A percentile compares a stretch with the other conserved stretches of the same genome.
Evolutionary conservation across 2,888 invertebrate genomes (phyloP).

Genomic region (Xanthia togata): DNA sequence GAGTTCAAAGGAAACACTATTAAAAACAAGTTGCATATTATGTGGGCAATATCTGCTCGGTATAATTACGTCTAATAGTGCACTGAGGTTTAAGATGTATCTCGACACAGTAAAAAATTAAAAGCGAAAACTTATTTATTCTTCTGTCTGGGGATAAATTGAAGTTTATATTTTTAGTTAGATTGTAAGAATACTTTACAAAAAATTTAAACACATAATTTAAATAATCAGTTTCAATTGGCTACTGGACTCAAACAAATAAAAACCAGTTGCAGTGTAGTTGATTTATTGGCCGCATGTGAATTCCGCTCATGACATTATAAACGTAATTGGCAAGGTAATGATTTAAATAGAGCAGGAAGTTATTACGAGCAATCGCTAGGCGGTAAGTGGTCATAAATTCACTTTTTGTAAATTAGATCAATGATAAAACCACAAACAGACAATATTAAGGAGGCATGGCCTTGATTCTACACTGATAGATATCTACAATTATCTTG

Average conservation of each 20-base stretch:
- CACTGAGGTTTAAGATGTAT: constrained; percentile 33
- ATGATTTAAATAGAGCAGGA: constrained; percentile 68
- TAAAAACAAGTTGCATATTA: constrained; percentile 59
- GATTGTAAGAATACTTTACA: background rate
- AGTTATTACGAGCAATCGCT: constrained; percentile 54
- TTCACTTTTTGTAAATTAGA: constrained; percentile 56
- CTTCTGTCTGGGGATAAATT: background rate
- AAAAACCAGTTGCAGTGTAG: constrained; percentile 28
- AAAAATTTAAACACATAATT: background rate
- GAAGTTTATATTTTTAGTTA: background rate
- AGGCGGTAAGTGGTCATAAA: constrained; percentile 53
- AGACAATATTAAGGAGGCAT: constrained; percentile 12
- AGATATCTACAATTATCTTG: constrained; percentile 23
- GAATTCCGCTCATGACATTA: constrained; percentile 62
- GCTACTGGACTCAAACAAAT: background rate
- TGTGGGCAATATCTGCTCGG: constrained; percentile 43
- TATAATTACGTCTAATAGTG: constrained; percentile 23
- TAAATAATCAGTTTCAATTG: constrained; percentile 8
- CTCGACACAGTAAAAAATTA: constrained; percentile 15
- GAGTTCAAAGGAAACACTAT: constrained; percentile 55
- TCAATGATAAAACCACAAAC: constrained; percentile 26
- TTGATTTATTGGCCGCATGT: constrained; percentile 51
- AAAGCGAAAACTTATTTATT: constrained; percentile 2
- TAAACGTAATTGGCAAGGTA: constrained; percentile 61
- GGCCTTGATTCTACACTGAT: constrained; percentile 38